phyloP scores from a whole-genome alignment of 2,797 vertebrate genomes.

The Toxotes lorentzi region DNA sequence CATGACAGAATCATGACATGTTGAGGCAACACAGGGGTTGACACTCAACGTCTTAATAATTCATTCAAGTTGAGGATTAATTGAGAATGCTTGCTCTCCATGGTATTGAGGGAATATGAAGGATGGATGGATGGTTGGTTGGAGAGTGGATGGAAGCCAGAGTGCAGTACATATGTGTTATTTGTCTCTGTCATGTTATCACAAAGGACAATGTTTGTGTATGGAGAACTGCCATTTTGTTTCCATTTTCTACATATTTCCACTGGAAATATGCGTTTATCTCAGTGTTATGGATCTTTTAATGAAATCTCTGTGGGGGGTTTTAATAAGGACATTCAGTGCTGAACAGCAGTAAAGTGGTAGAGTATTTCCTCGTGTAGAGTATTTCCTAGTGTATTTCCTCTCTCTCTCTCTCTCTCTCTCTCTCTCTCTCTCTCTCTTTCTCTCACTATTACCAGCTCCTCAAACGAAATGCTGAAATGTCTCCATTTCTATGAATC shows the following conservation, averaged over 20 bases:
- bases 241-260: constrained; percentile 28
- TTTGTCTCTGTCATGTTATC: constrained; percentile 23
- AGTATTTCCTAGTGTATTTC: no score
- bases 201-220: constrained; percentile 5
- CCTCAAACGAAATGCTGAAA: constrained; percentile 49
- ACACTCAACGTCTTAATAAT: constrained; percentile 68
- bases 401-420: background rate
- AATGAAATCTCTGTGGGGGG: constrained; percentile 18
- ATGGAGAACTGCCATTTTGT: constrained; percentile 41
- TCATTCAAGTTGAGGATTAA: constrained; percentile 66
- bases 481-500: constrained; percentile 42
- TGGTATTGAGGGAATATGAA: constrained; percentile 20
- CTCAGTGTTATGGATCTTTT: constrained; percentile 35
- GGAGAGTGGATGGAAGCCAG: constrained; percentile 6
- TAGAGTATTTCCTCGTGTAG: constrained; percentile 30
- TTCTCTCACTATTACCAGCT: constrained; percentile 30
- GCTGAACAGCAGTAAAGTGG: constrained; percentile 32
- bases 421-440: constrained; percentile 10
- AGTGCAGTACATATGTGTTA: constrained; percentile 11
- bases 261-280: constrained; percentile 34
- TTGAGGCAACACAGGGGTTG: constrained; percentile 58
- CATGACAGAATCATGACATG: constrained; percentile 72
- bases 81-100: constrained; percentile 48
- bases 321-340: constrained; percentile 39
- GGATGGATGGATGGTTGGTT: constrained; percentile 1